A percentile compares a stretch with the other conserved stretches of the same genome.
These are phyloP conservation scores for Timandra comae DNA, from an alignment of 2,888 invertebrate species.

Conservation along the genomic window DNA sequence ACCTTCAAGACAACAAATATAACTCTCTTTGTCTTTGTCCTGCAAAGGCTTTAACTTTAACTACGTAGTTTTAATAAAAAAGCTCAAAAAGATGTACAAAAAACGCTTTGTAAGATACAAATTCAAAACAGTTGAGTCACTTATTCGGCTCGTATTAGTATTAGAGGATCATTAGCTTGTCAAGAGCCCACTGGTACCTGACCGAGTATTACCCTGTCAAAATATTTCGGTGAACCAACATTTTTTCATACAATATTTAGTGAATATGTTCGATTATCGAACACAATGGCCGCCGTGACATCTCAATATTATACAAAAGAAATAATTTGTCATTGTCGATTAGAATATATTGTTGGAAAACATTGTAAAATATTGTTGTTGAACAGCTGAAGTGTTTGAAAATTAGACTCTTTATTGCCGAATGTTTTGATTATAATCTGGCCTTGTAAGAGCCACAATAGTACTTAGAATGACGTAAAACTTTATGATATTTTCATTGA, in stretches of 20 bases:
- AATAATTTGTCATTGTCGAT: slow-evolving; percentile 75
- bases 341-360: slow-evolving; percentile 65
- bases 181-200: slow-evolving; percentile 45
- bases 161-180: slow-evolving; percentile 63
- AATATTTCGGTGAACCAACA: slow-evolving; percentile 60
- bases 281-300: slow-evolving; percentile 56
- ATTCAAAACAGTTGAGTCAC: slow-evolving; percentile 13
- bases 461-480: no score
- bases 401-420: neutral
- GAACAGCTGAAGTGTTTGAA: slow-evolving; percentile 20
- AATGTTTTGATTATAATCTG: no score
- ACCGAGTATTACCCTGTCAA: slow-evolving; percentile 71
- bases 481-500: no score
- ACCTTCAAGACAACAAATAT: no score
- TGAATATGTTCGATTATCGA: slow-evolving; percentile 64
- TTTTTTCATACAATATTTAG: slow-evolving; percentile 52
- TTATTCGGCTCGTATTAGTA: slow-evolving; percentile 20
- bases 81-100: slow-evolving; percentile 1
- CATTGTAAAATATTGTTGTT: slow-evolving; percentile 49
- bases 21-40: no score
- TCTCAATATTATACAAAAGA: slow-evolving; percentile 67
- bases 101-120: slow-evolving; percentile 8
- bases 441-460: no score
- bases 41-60: no score
- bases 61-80: no score